Base-by-base conservation (phyloP, 2,113 vertebrate genomes). In the Protobothrops mucrosquamatus region DNA sequence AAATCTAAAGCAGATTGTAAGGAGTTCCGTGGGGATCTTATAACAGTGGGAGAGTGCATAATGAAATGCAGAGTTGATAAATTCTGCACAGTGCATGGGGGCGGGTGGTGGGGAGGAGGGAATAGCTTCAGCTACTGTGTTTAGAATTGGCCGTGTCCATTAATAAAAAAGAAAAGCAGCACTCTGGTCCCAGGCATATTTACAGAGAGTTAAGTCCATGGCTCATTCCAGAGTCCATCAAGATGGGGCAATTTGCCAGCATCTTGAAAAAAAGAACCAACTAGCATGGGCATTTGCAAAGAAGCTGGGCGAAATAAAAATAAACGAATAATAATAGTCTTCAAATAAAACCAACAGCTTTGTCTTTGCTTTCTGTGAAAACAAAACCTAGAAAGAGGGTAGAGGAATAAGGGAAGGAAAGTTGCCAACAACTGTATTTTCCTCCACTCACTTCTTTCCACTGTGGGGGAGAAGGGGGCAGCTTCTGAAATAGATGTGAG, bases 1-100 rank as follows among this genome's bases (percentile, higher is more conserved):
- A 93, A 93, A 93, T 90, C 92, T 93, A 90, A 93, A 93, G 92
- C 88, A 93, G 88, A 93, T 93, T 93, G 88, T 93, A 39, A 86
- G 92, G 92, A 86, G 92, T 90, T 93, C 92, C 88, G 43, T 18
- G 46, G 92, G 92, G 92, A 93, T 93, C 92, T 93, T 89, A 24
- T 61, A 93, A 61, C 92, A 86, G 92, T 93, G 87, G 92, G 92
- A 93, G 92, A 93, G 92, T 59, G 55, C 64, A 56, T 93, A 93
- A 93, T 93, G 55, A 93, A 90, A 93, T 90, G 89, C 92, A 85
- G 92, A 61, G 88, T 90, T 61, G 88, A 90, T 93, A 93, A 93
- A 48, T 90, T 56, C 92, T 61, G 89, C 74, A 85, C 85, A 43
- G 74, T 20, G 85, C 46, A 14, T 86, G 85, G 85, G 23, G 23